phyloP scores from a whole-genome alignment of 2,888 invertebrate species.

The Strigamia transsilvanica region DNA sequence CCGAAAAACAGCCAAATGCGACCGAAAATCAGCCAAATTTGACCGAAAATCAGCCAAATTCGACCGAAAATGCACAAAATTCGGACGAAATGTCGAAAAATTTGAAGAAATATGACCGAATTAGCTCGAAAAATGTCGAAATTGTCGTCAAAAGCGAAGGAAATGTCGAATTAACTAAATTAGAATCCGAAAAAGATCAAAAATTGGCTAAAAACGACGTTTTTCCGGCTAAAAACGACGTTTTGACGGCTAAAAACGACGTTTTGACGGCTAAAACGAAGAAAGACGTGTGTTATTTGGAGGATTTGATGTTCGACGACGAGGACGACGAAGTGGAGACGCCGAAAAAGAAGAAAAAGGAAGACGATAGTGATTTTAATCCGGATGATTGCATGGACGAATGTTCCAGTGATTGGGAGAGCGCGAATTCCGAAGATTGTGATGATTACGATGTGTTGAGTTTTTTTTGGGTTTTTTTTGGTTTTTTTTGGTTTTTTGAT shows the following conservation, averaged over 20 bases:
- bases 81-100: background rate
- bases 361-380: slow-evolving; percentile 4
- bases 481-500: background rate
- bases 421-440: background rate
- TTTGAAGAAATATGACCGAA: background rate
- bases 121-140: background rate
- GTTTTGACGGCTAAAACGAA: background rate
- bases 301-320: background rate
- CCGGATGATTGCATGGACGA: background rate
- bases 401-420: background rate
- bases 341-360: background rate
- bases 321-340: background rate
- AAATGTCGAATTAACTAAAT: background rate
- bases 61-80: background rate
- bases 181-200: too few species aligned
- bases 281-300: background rate
- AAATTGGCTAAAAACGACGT: too few species aligned
- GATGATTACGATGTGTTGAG: background rate
- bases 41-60: background rate
- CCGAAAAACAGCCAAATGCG: background rate
- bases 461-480: background rate
- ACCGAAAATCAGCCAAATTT: background rate
- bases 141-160: background rate
- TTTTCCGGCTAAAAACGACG: background rate
- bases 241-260: background rate